Evolutionary conservation across 2,113 vertebrate species (phyloP).

Genomic region (Pelobates fuscus): DNA sequence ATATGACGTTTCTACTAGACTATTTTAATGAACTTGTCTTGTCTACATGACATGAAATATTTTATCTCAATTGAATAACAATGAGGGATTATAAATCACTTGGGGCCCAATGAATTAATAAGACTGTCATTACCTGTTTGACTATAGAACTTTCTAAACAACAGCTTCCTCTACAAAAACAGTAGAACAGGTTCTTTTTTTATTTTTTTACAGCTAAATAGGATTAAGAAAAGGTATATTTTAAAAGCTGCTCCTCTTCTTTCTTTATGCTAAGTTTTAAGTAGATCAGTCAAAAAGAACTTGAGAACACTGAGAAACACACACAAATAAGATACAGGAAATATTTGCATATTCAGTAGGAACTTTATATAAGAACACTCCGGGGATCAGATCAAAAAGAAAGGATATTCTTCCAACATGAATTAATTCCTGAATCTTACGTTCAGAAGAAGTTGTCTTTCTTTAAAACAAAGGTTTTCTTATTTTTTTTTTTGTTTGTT

Average conservation of each 20-base stretch:
- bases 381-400: slow-evolving; percentile 50
- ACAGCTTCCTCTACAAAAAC: slow-evolving; percentile 29
- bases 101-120: slow-evolving; percentile 27
- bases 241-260: slow-evolving; percentile 31
- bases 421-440: slow-evolving; percentile 47
- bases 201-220: slow-evolving; percentile 34
- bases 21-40: slow-evolving; percentile 39
- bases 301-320: slow-evolving; percentile 45
- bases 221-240: slow-evolving; percentile 35
- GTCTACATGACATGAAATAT: slow-evolving; percentile 44
- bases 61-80: slow-evolving; percentile 40
- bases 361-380: slow-evolving; percentile 52
- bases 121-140: slow-evolving; percentile 48
- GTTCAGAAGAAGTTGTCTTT: slow-evolving; percentile 41
- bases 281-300: slow-evolving; percentile 48
- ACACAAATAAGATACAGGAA: slow-evolving; percentile 47
- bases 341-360: slow-evolving; percentile 50
- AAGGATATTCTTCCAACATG: slow-evolving; percentile 49
- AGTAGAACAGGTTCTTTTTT: slow-evolving; percentile 37
- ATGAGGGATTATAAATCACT: slow-evolving; percentile 45
- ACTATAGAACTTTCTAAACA: slow-evolving; percentile 43
- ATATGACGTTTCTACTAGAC: slow-evolving; percentile 22
- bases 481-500: slow-evolving; percentile 15
- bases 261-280: slow-evolving; percentile 39
- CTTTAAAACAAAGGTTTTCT: slow-evolving; percentile 41